Evolutionary conservation across 1,140 invertebrate genomes (phyloP), one percentile per base, ranked within the genome.

Genomic region (Micrasema minimum): DNA sequence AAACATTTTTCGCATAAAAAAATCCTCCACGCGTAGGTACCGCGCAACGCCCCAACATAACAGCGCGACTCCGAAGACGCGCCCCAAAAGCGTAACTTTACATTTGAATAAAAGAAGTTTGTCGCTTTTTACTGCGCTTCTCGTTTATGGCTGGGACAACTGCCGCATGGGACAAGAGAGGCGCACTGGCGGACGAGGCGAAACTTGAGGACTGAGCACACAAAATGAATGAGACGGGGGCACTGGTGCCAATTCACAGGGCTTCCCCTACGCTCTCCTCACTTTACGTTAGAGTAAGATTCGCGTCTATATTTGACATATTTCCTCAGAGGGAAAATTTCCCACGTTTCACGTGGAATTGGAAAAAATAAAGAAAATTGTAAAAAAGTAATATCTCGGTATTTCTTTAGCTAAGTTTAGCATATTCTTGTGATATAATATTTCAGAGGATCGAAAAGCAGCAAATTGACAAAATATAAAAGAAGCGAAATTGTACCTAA

Each of bases 81-180:
- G 57, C 57, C 57, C 57, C 64, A n/a, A 38, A 53, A 72, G 53
- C 53, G 62, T 66, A 66, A 72, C 62, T 72, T 72, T 46, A 65
- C 66, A 72, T 68, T 68, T 68, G 59, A 62, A 72, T 68, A 72
- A 68, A 62, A 67, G 48, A 74, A 74, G 72, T 74, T 74, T 74
- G 72, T 70, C 72, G 55, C 68, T 70, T 74, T 74, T 74, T 74
- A 74, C 48, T 67, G 64, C 68, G 64, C 48, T 68, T 64, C 65
- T 61, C 65, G 59, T 72, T 74, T 68, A 68, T 65, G 67, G 43
- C 23, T 45, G 31, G 46, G 67, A 70, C 72, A 71, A 74, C 72
- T 67, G 72, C 53, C 66, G 20, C 72, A 22, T 7, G 46, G 46
- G 46, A 41, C 20, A n/a, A n/a, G n/a, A n/a, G n/a, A n/a, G n/a